Evolutionary conservation across 1,140 invertebrate species (phyloP).

Genomic region (Idris sp.): DNA sequence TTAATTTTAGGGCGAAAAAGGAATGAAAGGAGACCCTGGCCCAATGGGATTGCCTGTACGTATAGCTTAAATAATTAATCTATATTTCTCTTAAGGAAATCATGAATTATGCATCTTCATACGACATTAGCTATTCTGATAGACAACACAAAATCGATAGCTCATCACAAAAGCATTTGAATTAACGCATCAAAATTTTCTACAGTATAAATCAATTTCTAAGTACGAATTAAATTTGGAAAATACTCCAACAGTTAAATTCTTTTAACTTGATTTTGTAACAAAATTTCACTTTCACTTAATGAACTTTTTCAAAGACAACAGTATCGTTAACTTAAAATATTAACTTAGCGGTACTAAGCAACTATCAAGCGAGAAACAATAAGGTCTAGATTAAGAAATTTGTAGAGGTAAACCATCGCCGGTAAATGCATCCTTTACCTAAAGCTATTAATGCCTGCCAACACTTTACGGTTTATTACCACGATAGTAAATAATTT

Average conservation of each 20-base stretch:
- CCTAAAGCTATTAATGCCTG: slow-evolving; percentile 38
- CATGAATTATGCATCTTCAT: too few species aligned
- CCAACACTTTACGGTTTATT: slow-evolving; percentile 12
- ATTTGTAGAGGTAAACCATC: slow-evolving; percentile 53
- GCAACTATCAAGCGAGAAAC: slow-evolving; percentile 35
- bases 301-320: slow-evolving; percentile 13
- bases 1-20: slow-evolving; percentile 89
- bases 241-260: too few species aligned
- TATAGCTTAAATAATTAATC: slow-evolving; percentile 66
- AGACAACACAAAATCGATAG: too few species aligned
- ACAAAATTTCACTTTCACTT: too few species aligned
- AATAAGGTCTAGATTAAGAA: slow-evolving; percentile 45
- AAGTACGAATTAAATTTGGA: too few species aligned
- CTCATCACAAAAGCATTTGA: too few species aligned
- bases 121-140: too few species aligned
- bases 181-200: too few species aligned
- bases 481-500: slow-evolving; percentile 22
- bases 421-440: slow-evolving; percentile 45
- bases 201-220: too few species aligned
- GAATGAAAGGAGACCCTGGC: slow-evolving; percentile 92
- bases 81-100: too few species aligned
- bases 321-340: slow-evolving; percentile 23
- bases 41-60: slow-evolving; percentile 97
- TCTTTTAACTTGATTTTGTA: too few species aligned
- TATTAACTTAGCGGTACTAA: slow-evolving; percentile 35